phyloP scores from a whole-genome alignment of 2,113 vertebrate species.

The Burhinus oedicnemus region DNA sequence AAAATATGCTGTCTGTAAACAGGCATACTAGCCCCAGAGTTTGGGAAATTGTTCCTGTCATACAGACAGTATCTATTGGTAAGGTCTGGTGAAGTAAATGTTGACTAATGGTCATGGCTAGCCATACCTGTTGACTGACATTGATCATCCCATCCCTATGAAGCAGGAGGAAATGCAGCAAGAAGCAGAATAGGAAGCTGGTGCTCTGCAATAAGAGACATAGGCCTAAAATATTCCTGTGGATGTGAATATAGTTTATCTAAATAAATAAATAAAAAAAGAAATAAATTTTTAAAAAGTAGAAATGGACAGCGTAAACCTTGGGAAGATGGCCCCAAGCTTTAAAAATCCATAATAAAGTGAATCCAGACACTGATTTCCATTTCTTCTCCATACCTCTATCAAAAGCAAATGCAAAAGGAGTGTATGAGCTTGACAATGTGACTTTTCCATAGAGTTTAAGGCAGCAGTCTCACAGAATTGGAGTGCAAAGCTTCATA shows the following conservation, averaged over 20 bases:
- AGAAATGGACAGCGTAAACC: not conserved
- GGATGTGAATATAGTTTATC: not conserved
- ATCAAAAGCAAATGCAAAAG: not conserved
- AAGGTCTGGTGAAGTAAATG: not conserved
- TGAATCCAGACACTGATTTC: not conserved
- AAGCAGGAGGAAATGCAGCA: not conserved
- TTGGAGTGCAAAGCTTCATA: not conserved
- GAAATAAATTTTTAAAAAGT: not conserved
- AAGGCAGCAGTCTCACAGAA: not conserved
- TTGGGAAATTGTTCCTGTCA: not conserved
- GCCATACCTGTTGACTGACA: not conserved
- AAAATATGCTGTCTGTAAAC: not conserved
- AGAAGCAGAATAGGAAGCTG: not conserved
- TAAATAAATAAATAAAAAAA: not conserved
- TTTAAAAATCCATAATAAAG: not conserved
- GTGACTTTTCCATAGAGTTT: not conserved
- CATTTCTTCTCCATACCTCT: not conserved
- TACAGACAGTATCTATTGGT: not conserved
- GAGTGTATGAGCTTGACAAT: not conserved
- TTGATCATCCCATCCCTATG: not conserved
- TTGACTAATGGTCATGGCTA: not conserved
- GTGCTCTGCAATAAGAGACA: not conserved
- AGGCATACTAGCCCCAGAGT: not conserved
- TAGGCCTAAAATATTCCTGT: not conserved
- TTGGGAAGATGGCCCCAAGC: not conserved